These are phyloP conservation scores for Anas platyrhynchos DNA, from an alignment of 2,113 vertebrate species.

Conservation along the genomic window DNA sequence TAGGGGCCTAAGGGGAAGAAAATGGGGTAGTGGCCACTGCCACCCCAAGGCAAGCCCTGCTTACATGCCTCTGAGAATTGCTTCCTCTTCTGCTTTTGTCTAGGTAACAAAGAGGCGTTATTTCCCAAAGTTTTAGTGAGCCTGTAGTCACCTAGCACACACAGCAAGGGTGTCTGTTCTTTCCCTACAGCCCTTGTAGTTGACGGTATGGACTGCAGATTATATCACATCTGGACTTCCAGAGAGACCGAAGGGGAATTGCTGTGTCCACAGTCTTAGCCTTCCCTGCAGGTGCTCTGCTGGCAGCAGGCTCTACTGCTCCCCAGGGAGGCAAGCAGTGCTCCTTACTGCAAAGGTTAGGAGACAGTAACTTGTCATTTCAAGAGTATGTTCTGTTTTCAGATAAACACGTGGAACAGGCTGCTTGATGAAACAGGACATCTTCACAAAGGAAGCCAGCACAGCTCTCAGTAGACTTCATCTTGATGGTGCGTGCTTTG, in stretches of 20 bases:
- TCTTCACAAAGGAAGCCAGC: neutral
- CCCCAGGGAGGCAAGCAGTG: neutral
- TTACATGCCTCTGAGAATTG: neutral
- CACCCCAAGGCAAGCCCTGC: neutral
- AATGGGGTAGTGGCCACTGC: neutral
- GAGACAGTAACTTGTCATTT: constrained; percentile 20
- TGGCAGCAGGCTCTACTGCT: constrained; percentile 4
- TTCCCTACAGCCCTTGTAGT: neutral
- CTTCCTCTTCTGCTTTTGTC: neutral
- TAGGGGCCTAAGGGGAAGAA: neutral
- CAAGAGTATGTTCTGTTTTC: constrained; percentile 12
- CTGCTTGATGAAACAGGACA: neutral
- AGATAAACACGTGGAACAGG: neutral
- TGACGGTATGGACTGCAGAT: neutral
- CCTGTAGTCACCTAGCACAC: neutral
- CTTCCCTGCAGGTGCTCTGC: constrained; percentile 20
- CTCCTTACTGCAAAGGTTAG: neutral
- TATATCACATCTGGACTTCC: neutral
- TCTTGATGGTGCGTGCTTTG: neutral
- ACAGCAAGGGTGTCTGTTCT: neutral
- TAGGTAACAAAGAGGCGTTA: neutral
- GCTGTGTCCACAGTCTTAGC: neutral
- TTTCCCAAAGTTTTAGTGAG: neutral
- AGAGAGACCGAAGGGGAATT: neutral
- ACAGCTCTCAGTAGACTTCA: neutral